Conservation (phyloP, 2,888 invertebrate species). For the Cabera pusaria region DNA sequence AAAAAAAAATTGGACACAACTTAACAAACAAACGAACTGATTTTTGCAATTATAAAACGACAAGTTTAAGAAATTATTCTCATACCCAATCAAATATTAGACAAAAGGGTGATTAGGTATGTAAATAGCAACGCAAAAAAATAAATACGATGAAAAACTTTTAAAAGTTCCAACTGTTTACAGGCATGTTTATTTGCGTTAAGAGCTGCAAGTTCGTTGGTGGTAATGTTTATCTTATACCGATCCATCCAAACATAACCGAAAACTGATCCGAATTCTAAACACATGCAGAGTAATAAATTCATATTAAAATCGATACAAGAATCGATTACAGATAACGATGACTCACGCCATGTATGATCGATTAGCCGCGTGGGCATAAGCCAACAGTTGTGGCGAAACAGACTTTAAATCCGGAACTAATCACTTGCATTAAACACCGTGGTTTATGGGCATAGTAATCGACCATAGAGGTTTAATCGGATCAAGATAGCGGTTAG, state of each 20-base stretch:
- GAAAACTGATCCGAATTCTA: constrained; percentile 38
- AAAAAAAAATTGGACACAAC: too few relatives aligned
- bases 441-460: constrained; percentile 41
- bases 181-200: constrained; percentile 40
- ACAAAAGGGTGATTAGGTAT: too few relatives aligned
- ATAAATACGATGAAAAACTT: constrained; percentile 13
- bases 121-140: too few relatives aligned
- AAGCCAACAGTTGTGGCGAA: constrained; percentile 57
- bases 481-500: constrained; percentile 26
- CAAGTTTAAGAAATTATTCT: too few relatives aligned
- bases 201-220: constrained; percentile 36
- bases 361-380: constrained; percentile 55
- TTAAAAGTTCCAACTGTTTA: constrained; percentile 20
- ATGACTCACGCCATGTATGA: constrained; percentile 51
- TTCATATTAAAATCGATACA: constrained; percentile 42
- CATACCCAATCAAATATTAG: too few relatives aligned
- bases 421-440: constrained; percentile 53
- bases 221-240: constrained; percentile 46
- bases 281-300: constrained; percentile 49
- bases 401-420: constrained; percentile 57
- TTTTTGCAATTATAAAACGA: too few relatives aligned
- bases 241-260: constrained; percentile 40
- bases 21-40: too few relatives aligned
- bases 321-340: constrained; percentile 54
- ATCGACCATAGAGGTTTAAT: constrained; percentile 45